phyloP scores from a whole-genome alignment of 2,113 vertebrate genomes.

The Clarias magur region DNA sequence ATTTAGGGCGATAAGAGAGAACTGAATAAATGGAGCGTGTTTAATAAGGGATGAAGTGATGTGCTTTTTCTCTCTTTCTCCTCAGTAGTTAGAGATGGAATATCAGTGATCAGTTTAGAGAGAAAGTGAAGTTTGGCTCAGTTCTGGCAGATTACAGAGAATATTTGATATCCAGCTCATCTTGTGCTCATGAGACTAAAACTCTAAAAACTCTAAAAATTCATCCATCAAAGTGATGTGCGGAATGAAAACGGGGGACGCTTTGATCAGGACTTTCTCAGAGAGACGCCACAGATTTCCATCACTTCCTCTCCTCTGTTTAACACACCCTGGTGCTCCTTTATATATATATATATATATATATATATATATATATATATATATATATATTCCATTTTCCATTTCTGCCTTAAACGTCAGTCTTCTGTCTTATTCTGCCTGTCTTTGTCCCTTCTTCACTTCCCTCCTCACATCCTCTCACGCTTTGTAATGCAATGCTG shows the following conservation, averaged over 20 bases:
- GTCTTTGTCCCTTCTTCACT: constrained; percentile 13
- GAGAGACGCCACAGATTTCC: constrained; percentile 35
- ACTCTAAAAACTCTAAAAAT: constrained; percentile 57
- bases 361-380: too few species aligned
- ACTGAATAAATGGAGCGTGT: constrained; percentile 22
- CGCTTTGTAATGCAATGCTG: neutral
- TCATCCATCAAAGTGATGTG: constrained; percentile 53
- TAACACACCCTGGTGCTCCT: neutral
- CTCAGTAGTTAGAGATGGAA: constrained; percentile 51
- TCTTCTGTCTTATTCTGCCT: neutral
- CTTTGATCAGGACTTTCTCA: constrained; percentile 61
- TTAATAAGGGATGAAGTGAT: constrained; percentile 38
- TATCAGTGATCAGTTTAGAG: constrained; percentile 60
- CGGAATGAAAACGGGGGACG: constrained; percentile 40
- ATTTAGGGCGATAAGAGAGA: constrained; percentile 8
- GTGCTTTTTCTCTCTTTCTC: constrained; percentile 37
- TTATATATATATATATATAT: too few species aligned
- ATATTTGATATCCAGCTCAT: constrained; percentile 66
- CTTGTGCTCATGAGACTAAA: constrained; percentile 53
- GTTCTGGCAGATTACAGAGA: constrained; percentile 68
- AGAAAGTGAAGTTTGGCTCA: constrained; percentile 51
- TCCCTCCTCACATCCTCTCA: neutral
- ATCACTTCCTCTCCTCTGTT: constrained; percentile 7
- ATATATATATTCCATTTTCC: too few species aligned
- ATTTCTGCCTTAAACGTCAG: neutral